These are phyloP conservation scores for mouse (Mus musculus) DNA, from an alignment of 2,113 vertebrate species.

Conservation along the genomic window GRCm39 chr10:98578501-98579000, in stretches of 20 bases:
- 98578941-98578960: slow-evolving; percentile 60
- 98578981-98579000: slow-evolving; percentile 80
- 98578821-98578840: slow-evolving; percentile 63
- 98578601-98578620: background rate
- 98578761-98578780: slow-evolving; percentile 48
- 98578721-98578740: background rate
- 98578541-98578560: background rate
- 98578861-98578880: slow-evolving; percentile 53
- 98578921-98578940: slow-evolving; percentile 73
- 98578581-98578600: background rate
- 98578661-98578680: slow-evolving; percentile 2
- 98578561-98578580: background rate
- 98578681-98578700: background rate
- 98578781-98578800: slow-evolving; percentile 60
- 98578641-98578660: background rate
- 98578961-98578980: slow-evolving; percentile 75
- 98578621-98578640: background rate
- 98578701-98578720: slow-evolving; percentile 26
- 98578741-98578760: slow-evolving; percentile 71
- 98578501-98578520: background rate
- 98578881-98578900: slow-evolving; percentile 47
- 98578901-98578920: slow-evolving; percentile 65
- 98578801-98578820: slow-evolving; percentile 56
- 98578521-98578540: background rate
- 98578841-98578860: slow-evolving; percentile 66